Evolutionary conservation across 2,888 invertebrate genomes (phyloP).

Genomic region (Ryuthela nishihirai): DNA sequence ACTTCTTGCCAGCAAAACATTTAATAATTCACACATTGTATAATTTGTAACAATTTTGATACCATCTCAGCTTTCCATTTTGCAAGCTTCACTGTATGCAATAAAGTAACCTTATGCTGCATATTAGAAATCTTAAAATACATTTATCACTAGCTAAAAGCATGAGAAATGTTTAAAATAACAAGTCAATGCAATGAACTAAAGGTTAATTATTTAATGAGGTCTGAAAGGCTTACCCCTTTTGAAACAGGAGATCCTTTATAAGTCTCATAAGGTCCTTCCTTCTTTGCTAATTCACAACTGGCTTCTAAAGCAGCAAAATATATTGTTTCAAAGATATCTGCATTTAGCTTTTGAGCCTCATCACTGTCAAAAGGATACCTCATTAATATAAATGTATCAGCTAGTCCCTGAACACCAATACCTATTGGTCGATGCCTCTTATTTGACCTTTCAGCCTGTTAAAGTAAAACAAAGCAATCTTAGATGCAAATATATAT

Average conservation of each 20-base stretch:
- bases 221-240: constrained; percentile 63
- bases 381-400: constrained; percentile 90
- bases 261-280: constrained; percentile 88
- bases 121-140: too few relatives aligned
- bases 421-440: constrained; percentile 69
- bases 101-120: too few relatives aligned
- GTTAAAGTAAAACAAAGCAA: too few relatives aligned
- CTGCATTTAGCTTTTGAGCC: constrained; percentile 79
- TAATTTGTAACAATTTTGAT: too few relatives aligned
- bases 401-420: constrained; percentile 96
- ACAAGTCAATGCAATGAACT: background rate
- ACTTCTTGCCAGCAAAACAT: too few relatives aligned
- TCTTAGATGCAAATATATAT: too few relatives aligned
- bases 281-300: constrained; percentile 80
- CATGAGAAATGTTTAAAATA: too few relatives aligned
- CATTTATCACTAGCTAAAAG: too few relatives aligned
- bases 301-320: constrained; percentile 95
- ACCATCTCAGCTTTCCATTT: too few relatives aligned
- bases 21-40: too few relatives aligned
- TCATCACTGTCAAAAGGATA: constrained; percentile 86
- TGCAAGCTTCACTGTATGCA: too few relatives aligned
- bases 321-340: constrained; percentile 98
- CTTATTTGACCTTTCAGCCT: constrained; percentile 70
- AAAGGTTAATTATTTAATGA: background rate
- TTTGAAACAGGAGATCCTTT: constrained; percentile 87